Evolutionary conservation across 2,888 invertebrate genomes (phyloP), one percentile per base, ranked within the genome.

Genomic region (Isotomurus palustris): DNA sequence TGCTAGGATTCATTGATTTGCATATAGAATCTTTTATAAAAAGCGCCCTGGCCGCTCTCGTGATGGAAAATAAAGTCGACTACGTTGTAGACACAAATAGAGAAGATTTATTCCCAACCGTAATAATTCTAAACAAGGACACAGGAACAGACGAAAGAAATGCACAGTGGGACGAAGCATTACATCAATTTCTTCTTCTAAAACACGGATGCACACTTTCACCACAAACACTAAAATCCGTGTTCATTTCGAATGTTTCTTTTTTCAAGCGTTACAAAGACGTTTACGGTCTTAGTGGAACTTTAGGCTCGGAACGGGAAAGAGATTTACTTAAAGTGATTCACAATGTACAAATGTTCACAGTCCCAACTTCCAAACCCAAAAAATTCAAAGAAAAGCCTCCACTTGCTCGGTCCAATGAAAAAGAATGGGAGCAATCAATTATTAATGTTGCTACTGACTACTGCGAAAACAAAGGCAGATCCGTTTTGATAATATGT

Each of bases 71-170:
- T 6, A 25, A 25, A 43, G 24, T 22, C 3, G 43, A 43, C 21
- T 43, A 43, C 43, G 24, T 43, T 43, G 43, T 43, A 25, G 43
- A 43, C 24, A 43, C 43, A 4, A 43, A 22, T 43, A 21, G 6
- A 17, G 22, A 21, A 6, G 43, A 43, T 25, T 22, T 14, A 12
- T 21, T 22, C 24, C 43, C 43, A 43, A 43, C 21, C 12, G 43
- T 43, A 22, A 43, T 43, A 6, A 43, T 43, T 43, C 22, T 43
- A 22, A 25, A 43, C 21, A 21, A n/a, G 24, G 43, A 43, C 43
- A 43, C 43, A 12, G 43, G 43, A 6, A 25, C 24, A 6, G 43
- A 43, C n/a, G 21, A 22, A 22, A 22, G 21, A 8, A 21, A 43
- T 14, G 21, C 43, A 4, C 43, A 43, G 24, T 43, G 43, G 43